phyloP scores from a whole-genome alignment of 1,140 invertebrate species.

The Drosophila teissieri region DNA sequence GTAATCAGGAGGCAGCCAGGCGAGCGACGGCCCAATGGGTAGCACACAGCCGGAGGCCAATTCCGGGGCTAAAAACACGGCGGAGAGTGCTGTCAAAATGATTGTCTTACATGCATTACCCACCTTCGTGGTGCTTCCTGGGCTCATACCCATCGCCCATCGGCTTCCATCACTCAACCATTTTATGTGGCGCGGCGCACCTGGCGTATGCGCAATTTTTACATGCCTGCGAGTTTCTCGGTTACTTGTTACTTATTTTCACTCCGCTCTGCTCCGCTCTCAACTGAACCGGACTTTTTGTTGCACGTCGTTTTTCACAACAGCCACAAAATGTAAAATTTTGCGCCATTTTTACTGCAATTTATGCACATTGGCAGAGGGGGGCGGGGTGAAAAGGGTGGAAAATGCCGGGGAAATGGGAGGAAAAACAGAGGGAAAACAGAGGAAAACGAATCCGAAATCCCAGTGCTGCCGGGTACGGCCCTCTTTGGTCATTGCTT shows the following conservation, averaged over 20 bases:
- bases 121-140: constrained; percentile 23
- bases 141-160: background rate
- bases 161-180: constrained; percentile 41
- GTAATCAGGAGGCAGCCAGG: constrained; percentile 78
- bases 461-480: constrained; percentile 45
- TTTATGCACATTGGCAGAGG: constrained; percentile 66
- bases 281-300: constrained; percentile 32
- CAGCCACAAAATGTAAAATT: constrained; percentile 67
- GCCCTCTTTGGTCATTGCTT: constrained; percentile 79
- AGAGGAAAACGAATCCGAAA: constrained; percentile 59
- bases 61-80: constrained; percentile 1
- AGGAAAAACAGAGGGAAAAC: constrained; percentile 19
- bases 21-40: constrained; percentile 70
- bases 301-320: constrained; percentile 76
- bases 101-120: constrained; percentile 81
- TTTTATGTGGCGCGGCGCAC: constrained; percentile 48
- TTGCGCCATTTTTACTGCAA: constrained; percentile 78
- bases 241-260: constrained; percentile 62
- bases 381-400: too few relatives aligned
- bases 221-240: constrained; percentile 38
- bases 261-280: constrained; percentile 9
- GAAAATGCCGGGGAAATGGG: background rate
- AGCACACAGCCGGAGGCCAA: constrained; percentile 23
- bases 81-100: constrained; percentile 73
- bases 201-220: constrained; percentile 80